Conservation (phyloP, 92 coral and sea anemone species). For the Zoanthus gigantus region DNA sequence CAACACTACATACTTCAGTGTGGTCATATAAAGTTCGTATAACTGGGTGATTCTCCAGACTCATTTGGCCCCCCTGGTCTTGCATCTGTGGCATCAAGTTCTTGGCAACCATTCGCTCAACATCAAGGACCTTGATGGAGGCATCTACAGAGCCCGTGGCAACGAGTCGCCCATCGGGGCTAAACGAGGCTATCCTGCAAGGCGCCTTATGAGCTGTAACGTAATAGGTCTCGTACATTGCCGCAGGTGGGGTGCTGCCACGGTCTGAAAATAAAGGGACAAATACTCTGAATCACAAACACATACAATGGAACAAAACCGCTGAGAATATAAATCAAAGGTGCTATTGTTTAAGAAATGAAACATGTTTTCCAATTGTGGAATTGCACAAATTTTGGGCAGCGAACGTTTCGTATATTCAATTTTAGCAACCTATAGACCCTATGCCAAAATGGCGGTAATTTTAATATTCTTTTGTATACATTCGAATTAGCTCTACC, state of each 20-base stretch:
- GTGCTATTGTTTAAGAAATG: too few species aligned
- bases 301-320: too few species aligned
- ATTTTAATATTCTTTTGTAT: too few species aligned
- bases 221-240: slow-evolving; percentile 98
- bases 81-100: slow-evolving; percentile 95
- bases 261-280: slow-evolving; percentile 57
- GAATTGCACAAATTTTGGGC: too few species aligned
- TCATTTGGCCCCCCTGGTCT: slow-evolving; percentile 88
- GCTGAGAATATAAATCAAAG: too few species aligned
- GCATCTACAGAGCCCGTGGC: slow-evolving; percentile 97
- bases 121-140: slow-evolving; percentile 96
- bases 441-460: too few species aligned
- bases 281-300: not conserved
- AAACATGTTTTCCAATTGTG: too few species aligned
- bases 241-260: slow-evolving; percentile 92
- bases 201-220: slow-evolving; percentile 99
- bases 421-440: too few species aligned
- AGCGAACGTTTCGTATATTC: too few species aligned
- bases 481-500: too few species aligned
- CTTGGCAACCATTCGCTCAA: slow-evolving; percentile 98
- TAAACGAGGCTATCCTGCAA: slow-evolving; percentile 93
- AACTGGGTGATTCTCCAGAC: slow-evolving; percentile 95
- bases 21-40: slow-evolving; percentile 96
- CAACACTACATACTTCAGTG: slow-evolving; percentile 63
- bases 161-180: slow-evolving; percentile 86